Percentiles rank a stretch among this genome's conserved stretches.
Evolutionary conservation across 64 coral and sea anemone species (phyloP).

Genomic region (Actinia equina): DNA sequence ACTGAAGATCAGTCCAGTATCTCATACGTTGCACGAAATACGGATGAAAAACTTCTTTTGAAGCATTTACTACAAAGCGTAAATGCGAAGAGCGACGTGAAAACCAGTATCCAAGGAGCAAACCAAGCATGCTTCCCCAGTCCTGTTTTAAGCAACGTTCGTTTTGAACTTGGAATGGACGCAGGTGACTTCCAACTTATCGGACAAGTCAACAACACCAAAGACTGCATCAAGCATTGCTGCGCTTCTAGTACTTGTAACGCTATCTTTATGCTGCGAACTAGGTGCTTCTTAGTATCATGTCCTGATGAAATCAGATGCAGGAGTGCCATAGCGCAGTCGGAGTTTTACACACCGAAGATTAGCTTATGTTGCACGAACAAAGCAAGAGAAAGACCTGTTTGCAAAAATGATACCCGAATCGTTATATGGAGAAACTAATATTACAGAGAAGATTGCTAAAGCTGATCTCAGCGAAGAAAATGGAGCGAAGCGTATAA

Average conservation of each 20-base stretch:
- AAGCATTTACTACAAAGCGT: background rate
- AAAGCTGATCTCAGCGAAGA: background rate
- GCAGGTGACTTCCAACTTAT: constrained; percentile 68
- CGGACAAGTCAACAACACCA: constrained; percentile 40
- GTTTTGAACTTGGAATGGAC: constrained; percentile 67
- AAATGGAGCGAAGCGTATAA: constrained; percentile 7
- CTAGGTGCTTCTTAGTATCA: constrained; percentile 63
- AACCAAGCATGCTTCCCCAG: constrained; percentile 50
- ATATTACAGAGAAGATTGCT: background rate
- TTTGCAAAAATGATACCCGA: constrained; percentile 62
- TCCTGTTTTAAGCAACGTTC: constrained; percentile 44
- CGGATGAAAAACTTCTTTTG: constrained; percentile 45
- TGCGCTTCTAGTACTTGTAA: constrained; percentile 61
- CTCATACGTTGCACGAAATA: constrained; percentile 80
- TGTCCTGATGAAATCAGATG: constrained; percentile 64
- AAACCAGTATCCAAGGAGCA: background rate
- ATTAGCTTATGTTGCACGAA: constrained; percentile 62
- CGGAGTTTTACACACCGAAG: constrained; percentile 62
- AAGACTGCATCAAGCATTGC: constrained; percentile 69
- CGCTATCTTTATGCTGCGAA: constrained; percentile 75
- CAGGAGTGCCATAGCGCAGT: constrained; percentile 47
- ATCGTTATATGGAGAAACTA: background rate
- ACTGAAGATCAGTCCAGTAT: constrained; percentile 8
- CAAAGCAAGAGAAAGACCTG: constrained; percentile 30
- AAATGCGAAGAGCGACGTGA: background rate